Evolutionary conservation across 2,797 vertebrate species (phyloP).

Genomic region (Caiman crocodilus): DNA sequence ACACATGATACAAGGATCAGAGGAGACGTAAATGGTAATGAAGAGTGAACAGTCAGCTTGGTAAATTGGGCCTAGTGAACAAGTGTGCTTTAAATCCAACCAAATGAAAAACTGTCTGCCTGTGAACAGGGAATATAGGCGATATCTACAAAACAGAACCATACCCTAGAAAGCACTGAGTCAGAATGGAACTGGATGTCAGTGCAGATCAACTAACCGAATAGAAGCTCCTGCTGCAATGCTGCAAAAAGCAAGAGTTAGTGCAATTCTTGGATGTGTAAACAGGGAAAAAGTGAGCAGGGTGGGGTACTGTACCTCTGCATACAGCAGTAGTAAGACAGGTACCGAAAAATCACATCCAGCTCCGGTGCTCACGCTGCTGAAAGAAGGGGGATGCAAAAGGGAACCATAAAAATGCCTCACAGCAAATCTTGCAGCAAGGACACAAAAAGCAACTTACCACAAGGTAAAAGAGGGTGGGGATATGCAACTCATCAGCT

Average conservation of each 20-base stretch:
- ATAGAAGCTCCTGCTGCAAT: background rate
- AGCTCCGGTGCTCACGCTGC: background rate
- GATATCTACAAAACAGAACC: background rate
- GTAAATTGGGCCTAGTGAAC: background rate
- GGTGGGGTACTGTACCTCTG: rapidly evolving
- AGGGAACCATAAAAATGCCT: no score
- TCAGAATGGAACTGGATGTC: background rate
- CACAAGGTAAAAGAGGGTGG: no score
- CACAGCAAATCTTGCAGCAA: no score
- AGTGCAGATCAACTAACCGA: background rate
- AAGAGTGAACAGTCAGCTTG: background rate
- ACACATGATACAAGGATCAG: background rate
- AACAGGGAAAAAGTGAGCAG: background rate
- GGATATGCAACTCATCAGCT: no score
- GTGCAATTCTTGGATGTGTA: background rate
- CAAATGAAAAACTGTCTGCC: background rate
- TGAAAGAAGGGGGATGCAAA: constrained; percentile 22
- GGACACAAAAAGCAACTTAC: no score
- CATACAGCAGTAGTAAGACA: background rate
- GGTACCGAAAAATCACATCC: background rate
- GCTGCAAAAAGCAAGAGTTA: background rate
- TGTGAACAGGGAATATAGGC: background rate
- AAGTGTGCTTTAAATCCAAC: background rate
- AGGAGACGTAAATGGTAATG: background rate
- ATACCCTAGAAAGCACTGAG: background rate